Base-by-base conservation (phyloP, 2,888 invertebrate species). In the Trissoscelio sp. region DNA sequence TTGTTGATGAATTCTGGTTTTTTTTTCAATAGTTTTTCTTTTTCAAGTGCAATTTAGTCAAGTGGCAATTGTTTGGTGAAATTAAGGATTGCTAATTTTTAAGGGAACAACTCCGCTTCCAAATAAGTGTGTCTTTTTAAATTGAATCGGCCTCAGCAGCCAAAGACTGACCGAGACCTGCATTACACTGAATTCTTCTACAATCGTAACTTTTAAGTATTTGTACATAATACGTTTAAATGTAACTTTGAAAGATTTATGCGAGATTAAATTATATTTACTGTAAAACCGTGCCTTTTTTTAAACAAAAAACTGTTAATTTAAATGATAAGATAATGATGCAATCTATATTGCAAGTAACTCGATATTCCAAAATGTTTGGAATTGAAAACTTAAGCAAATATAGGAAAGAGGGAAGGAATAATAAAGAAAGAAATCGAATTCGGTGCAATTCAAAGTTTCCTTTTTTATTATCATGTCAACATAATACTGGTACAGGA, bases 121-220 rank as follows among this genome's bases (percentile, higher is more conserved):
- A 46, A 62, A 57, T 20, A 39, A 31, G 5, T 18, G 34, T 39
- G 57, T 57, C 37, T 20, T 37, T 37, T 39, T n/a, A 57, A 44
- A 44, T 44, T 20, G 6, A 16, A 22, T 22, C 78, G 88, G 89
- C 88, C 89, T 89, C 89, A 85, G 89, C 87, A 89, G 90, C 86
- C 87, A 86, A 91, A 90, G 91, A 91, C 91, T 91, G 91, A 91
- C 87, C 87, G 89, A 91, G 89, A 91, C 89, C 90, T 90, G 89
- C 91, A 91, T 91, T 90, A 90, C 87, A 88, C 85, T 90, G 86
- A 88, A 88, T 88, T 87, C 86, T 85, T 87, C 84, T 87, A 88
- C 89, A 86, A 89, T 88, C 86, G 86, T 88, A 87, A 86, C 85
- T 88, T 58, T 89, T 89, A 87, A 88, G 84, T 88, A 89, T 89